A percentile compares a stretch with the other conserved stretches of the same genome.
These are phyloP conservation scores for Neodiprion pinetum DNA, from an alignment of 1,140 invertebrate species.

Conservation along the genomic window DNA sequence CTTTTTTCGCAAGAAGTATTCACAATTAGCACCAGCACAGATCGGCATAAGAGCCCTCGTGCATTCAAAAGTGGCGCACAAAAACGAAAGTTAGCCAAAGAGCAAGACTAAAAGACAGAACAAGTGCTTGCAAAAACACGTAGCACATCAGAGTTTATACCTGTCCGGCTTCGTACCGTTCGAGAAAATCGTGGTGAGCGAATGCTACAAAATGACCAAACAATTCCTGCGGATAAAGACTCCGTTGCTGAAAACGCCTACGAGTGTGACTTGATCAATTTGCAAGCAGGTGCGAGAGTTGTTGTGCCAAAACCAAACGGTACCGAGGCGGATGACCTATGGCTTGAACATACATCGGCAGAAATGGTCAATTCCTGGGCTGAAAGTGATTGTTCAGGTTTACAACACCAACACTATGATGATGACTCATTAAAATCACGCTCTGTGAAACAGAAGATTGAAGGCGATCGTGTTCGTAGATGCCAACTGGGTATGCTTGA, in stretches of 20 bases:
- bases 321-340: slow-evolving; percentile 14
- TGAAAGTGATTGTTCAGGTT: not conserved
- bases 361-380: slow-evolving; percentile 17
- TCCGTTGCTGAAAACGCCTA: not conserved
- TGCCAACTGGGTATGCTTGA: slow-evolving; percentile 20
- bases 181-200: not conserved
- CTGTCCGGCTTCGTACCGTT: not conserved
- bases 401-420: slow-evolving; percentile 15
- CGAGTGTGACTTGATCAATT: not conserved
- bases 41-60: slow-evolving; percentile 14
- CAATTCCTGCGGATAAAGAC: slow-evolving; percentile 1
- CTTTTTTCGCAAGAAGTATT: not conserved
- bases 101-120: not conserved
- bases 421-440: slow-evolving; percentile 6
- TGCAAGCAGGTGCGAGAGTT: not conserved
- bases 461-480: slow-evolving; percentile 9
- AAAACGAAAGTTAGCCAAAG: slow-evolving; percentile 17
- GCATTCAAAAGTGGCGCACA: slow-evolving; percentile 9
- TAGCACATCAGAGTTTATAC: slow-evolving; percentile 10
- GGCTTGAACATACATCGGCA: slow-evolving; percentile 5
- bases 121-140: slow-evolving; percentile 17
- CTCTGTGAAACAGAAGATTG: slow-evolving; percentile 10
- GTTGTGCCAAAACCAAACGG: slow-evolving; percentile 10
- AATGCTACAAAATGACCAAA: not conserved
- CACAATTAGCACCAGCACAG: not conserved